Percentiles rank a stretch among this genome's conserved stretches.
phyloP scores from a whole-genome alignment of 2,888 invertebrate genomes.

The Melolontha melolontha region DNA sequence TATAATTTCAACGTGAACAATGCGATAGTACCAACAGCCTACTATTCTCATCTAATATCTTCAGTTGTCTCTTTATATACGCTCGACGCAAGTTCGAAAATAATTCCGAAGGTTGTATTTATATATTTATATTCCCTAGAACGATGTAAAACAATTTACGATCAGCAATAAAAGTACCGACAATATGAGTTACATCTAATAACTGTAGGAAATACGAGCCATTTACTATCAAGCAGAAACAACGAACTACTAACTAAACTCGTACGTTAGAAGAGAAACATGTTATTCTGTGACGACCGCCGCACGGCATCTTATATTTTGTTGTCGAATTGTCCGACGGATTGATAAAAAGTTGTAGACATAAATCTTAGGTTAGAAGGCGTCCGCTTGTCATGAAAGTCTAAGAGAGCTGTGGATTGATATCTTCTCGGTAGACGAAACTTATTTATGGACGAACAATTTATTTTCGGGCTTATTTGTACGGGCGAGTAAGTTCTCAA shows the following conservation, averaged over 20 bases:
- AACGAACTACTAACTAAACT: no score
- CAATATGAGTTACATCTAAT: constrained; percentile 34
- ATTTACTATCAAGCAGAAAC: constrained; percentile 6
- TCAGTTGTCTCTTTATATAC: no score
- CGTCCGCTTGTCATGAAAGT: neutral
- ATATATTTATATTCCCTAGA: constrained; percentile 22
- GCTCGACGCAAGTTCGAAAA: constrained; percentile 3
- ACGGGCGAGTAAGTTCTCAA: no score
- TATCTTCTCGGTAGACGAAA: no score
- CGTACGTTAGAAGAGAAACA: no score
- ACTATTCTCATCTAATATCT: no score
- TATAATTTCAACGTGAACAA: no score
- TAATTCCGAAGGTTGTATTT: constrained; percentile 31
- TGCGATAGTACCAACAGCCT: no score
- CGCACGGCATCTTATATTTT: neutral
- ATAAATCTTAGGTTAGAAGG: constrained; percentile 5
- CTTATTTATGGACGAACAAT: no score
- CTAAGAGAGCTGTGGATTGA: neutral
- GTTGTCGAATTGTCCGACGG: constrained; percentile 7
- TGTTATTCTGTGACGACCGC: no score
- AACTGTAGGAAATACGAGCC: constrained; percentile 32
- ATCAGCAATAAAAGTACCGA: constrained; percentile 23
- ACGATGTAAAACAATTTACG: constrained; percentile 29
- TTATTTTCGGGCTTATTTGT: no score
- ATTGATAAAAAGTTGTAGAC: constrained; percentile 12